Base-by-base conservation (phyloP, 2,113 vertebrate species). In the Lophotis ruficrista region DNA sequence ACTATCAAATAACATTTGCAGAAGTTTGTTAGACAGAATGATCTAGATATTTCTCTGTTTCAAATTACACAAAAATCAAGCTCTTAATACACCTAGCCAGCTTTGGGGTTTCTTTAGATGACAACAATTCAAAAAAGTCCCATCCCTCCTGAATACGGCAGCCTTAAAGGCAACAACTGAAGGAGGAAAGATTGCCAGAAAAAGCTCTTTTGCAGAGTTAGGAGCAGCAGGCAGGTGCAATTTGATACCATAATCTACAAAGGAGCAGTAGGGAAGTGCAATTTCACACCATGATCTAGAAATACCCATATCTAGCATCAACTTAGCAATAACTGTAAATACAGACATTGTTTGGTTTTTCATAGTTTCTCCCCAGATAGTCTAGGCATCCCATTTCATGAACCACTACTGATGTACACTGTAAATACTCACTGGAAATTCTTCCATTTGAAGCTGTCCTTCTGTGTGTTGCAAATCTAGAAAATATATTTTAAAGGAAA, bases 391-490 rank as follows among this genome's bases (percentile, higher is more conserved):
- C 50, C 19, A 51, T 15, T 57, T 80, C 48, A 69, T 50, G 38
- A 72, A 43, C 16, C 15, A 35, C 16, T 57, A 43, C 19, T 62
- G 15, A 41, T 17, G n/a, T 9, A 43, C 37, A 43, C 47, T 47
- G 20, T 53, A 92, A 86, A 90, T 87, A 99, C 99, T 98, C 97
- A 99, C 99, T 54, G 97, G 84, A 97, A 99, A 98, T 94, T 98
- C 96, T 94, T 99, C 99, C 37, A 95, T 98, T 96, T 99, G 99
- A 97, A 99, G 98, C 68, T 98, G 98, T 51, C 99, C 99, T 78
- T 99, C 99, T 62, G 98, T 98, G 53, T 97, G 98, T 33, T 98
- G 96, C 90, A 99, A 98, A 85, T 99, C 99, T 99, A 96, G n/a
- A 97, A 96, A 38, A 97, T 13, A 93, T 27, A 94, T 96, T 95